Base-by-base conservation (phyloP, 2,888 invertebrate genomes). In the Xiphydria camelus region DNA sequence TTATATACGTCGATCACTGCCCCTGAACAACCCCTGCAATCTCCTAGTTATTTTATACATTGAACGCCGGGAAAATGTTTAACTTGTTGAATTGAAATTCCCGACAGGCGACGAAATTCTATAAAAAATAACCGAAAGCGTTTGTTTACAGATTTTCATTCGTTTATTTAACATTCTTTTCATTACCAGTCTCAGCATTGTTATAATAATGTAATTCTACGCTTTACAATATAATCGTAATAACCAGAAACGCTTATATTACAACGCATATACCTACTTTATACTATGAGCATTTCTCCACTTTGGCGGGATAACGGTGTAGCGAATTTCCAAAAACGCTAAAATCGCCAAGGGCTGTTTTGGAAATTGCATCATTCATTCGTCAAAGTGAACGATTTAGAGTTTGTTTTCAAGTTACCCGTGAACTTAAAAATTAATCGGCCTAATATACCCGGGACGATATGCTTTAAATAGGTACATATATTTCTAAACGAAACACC, bases 161-260 rank as follows among this genome's bases (percentile, higher is more conserved):
- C 48, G 53, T 60, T 61, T 61, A 61, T 61, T 61, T 55, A 61
- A 61, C 59, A 55, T 53, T 43, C 37, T 53, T 43, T 59, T 55
- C 57, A 34, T 9, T 34, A 15, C 19, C 17, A 61, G 48, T 59
- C 37, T 47, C 53, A 59, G 43, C 41, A 37, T 57, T 49, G 37
- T 59, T 60, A 62, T 52, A 57, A 50, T 57, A 51, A 32, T 51
- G 49, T 62, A 62, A 56, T 55, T 54, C 51, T 62, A 60, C 49
- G 19, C 5, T 14, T 18, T 17, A 17, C 34, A 18, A 18, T 18
- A 34, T 34, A 18, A 9, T 18, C 18, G 10, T 18, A 15, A 18
- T 18, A n/a, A n/a, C 10, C 10, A 15, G 19, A 34, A 34, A 14
- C 17, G 14, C 34, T 34, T 34, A 39, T 33, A 31, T 45, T 47